Base-by-base conservation (phyloP, 2,888 invertebrate genomes). In the Amphiduros pacificus region DNA sequence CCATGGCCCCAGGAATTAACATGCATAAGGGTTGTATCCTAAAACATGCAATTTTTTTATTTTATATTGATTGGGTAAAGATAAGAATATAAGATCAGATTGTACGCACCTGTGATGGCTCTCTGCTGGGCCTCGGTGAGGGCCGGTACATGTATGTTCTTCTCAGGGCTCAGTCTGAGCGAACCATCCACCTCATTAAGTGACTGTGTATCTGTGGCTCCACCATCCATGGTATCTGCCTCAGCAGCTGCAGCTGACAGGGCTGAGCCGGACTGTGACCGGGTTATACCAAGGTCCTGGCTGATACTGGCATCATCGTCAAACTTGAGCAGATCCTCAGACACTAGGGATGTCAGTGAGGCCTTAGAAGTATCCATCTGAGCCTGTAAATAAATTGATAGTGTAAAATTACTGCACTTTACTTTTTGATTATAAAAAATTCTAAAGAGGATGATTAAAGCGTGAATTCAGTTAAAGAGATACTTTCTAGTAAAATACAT, bases 61-160 rank as follows among this genome's bases (percentile, higher is more conserved):
- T n/a, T n/a, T n/a, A n/a, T n/a, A n/a, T n/a, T n/a, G n/a, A n/a
- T n/a, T n/a, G n/a, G n/a, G n/a, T n/a, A n/a, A n/a, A n/a, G n/a
- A n/a, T n/a, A n/a, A n/a, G n/a, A n/a, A n/a, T n/a, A n/a, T n/a
- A n/a, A n/a, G n/a, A n/a, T n/a, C 22, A 11, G 6, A 44, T 11
- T 11, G 44, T 44, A 5, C 48, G 48, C 24, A 82, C 82, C 82
- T 69, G 78, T 77, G 29, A 82, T 76, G 24, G 81, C 77, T 64
- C 74, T 77, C 57, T 76, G 71, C 65, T 81, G 80, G 31, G 80
- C 81, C 62, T 81, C 79, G n/a, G 79, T 79, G 28, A 82, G 71
- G 29, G 73, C 73, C 6, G 78, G 74, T 20, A 78, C 64, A 44
- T 72, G 71, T 22, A 76, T 66, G 36, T 74, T 71, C 69, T 73